phyloP scores from a whole-genome alignment of 1,140 invertebrate species.

The Drosophila azteca region DNA sequence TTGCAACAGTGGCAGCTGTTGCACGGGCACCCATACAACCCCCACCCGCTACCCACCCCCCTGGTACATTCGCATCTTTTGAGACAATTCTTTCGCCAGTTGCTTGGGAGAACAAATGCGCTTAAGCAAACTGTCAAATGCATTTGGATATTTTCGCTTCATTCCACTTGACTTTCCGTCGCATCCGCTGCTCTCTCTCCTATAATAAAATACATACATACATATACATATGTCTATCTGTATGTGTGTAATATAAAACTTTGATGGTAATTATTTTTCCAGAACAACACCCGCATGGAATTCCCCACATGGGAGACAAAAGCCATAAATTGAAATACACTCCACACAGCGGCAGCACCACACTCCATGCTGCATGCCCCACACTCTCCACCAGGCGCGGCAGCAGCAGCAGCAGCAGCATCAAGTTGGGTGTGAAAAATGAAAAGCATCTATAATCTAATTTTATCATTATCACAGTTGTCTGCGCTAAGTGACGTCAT shows the following conservation, averaged over 20 bases:
- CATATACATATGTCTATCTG: no score
- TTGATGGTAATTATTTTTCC: slow-evolving; percentile 78
- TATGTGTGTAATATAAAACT: slow-evolving; percentile 70
- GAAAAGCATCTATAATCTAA: slow-evolving; percentile 80
- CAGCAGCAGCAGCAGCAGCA: neutral
- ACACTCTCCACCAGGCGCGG: neutral
- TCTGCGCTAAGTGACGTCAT: slow-evolving; percentile 79
- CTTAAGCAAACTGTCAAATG: slow-evolving; percentile 79
- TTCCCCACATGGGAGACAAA: slow-evolving; percentile 66
- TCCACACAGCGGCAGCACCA: no score
- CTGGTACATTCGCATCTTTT: slow-evolving; percentile 27
- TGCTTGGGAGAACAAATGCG: slow-evolving; percentile 57
- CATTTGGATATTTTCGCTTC: slow-evolving; percentile 67
- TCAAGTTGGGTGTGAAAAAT: slow-evolving; percentile 73
- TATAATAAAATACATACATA: slow-evolving; percentile 29
- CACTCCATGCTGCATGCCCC: no score
- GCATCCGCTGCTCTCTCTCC: slow-evolving; percentile 17
- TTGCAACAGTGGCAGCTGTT: slow-evolving; percentile 34
- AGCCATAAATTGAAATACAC: slow-evolving; percentile 66
- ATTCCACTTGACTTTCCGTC: slow-evolving; percentile 64
- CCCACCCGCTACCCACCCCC: no score
- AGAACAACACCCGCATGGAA: slow-evolving; percentile 68
- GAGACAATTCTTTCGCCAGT: slow-evolving; percentile 58
- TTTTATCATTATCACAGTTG: slow-evolving; percentile 81
- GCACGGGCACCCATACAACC: slow-evolving; percentile 1